Evolutionary conservation across 2,797 vertebrate species (phyloP), one percentile per base, ranked within the genome.

Genomic region (Mionectes olivaceus): DNA sequence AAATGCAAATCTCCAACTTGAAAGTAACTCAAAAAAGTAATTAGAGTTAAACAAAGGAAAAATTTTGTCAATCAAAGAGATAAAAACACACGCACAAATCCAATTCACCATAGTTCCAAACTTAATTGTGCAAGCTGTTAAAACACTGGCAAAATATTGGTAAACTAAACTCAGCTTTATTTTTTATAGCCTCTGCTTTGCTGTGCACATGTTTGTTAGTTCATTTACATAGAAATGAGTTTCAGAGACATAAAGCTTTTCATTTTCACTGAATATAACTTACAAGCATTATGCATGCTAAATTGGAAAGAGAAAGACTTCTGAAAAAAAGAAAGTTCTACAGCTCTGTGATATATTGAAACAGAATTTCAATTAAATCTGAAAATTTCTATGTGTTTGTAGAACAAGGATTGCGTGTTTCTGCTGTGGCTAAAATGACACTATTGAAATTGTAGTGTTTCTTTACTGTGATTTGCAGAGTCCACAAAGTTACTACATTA

Each of bases 161-260:
- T 93, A 96, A 95, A 95, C 92, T 91, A 73, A 91, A 84, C 67
- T 90, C 46, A 61, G 73, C 94, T 96, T 94, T 86, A 78, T 93
- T 96, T 96, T 94, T 95, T 92, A 90, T 74, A 94, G 80, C 22
- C 65, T 90, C 63, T 90, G 64, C 80, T 96, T 88, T 93, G 64
- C 80, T 90, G 32, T 87, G 73, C 82, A 96, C 90, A 90, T 5
- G 32, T 75, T 95, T 95, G 83, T 90, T 91, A 90, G 93, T 41
- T 96, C 90, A 97, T 97, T 97, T 96, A 91, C 96, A 96, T 96
- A 89, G 85, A 95, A 96, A 96, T 94, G 89, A 96, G 84, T 59
- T 90, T 93, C 83, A 74, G 78, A 95, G 78, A 96, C 13, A 8
- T 96, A 91, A 95, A 95, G 90, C 86, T 95, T 94, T 92, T 95